A percentile compares a stretch with the other conserved stretches of the same genome.
These are phyloP conservation scores for Cinara cedri DNA, from an alignment of 2,888 invertebrate species.

Conservation along the genomic window DNA sequence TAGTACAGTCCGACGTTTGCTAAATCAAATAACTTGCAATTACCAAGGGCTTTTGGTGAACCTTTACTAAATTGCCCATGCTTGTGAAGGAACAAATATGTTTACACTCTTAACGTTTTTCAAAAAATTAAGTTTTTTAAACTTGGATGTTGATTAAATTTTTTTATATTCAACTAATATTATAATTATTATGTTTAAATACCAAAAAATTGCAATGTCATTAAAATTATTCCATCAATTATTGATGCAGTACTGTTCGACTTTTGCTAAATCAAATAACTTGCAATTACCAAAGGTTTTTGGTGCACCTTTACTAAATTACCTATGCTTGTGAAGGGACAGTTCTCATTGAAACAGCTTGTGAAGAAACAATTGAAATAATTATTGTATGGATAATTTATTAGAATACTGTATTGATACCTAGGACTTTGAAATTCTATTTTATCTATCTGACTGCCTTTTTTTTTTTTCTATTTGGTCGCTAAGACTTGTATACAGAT, in stretches of 20 bases:
- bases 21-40: conserved; percentile 40
- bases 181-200: too few species aligned
- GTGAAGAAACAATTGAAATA: too few species aligned
- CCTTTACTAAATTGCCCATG: conserved; percentile 28
- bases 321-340: conserved; percentile 49
- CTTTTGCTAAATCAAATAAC: conserved; percentile 35
- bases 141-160: too few species aligned
- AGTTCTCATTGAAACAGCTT: not conserved
- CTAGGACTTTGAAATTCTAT: too few species aligned
- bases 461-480: too few species aligned
- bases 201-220: not conserved
- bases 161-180: too few species aligned
- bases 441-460: too few species aligned
- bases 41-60: conserved; percentile 49
- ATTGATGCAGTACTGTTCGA: conserved; percentile 8
- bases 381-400: too few species aligned
- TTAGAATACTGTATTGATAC: too few species aligned
- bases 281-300: conserved; percentile 55
- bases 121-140: too few species aligned
- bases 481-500: too few species aligned
- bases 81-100: conserved; percentile 36
- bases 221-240: conserved; percentile 37
- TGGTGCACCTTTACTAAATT: conserved; percentile 4
- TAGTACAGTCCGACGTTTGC: conserved; percentile 30
- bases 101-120: too few species aligned